Conservation (phyloP, 1,140 invertebrate genomes). For the Tribolium madens region DNA sequence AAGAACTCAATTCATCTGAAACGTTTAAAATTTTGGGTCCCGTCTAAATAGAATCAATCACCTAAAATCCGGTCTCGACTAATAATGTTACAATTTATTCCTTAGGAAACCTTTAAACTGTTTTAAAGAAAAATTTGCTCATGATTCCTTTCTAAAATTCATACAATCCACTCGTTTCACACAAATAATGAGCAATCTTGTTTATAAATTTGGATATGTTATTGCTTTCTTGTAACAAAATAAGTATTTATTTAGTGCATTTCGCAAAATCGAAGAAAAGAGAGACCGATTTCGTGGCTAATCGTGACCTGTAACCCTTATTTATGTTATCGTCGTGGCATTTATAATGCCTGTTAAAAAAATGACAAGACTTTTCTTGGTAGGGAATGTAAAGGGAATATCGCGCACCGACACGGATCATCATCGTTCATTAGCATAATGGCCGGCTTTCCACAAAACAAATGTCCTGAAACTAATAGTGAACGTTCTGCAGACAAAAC, state of each 20-base stretch:
- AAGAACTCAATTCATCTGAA: no score
- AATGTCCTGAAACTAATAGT: constrained; percentile 48
- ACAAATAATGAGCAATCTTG: no score
- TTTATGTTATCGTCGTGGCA: constrained; percentile 33
- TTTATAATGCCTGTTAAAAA: constrained; percentile 46
- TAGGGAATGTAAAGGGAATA: constrained; percentile 52
- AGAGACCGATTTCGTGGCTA: constrained; percentile 28
- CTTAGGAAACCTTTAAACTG: no score
- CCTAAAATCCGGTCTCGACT: no score
- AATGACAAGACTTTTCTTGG: constrained; percentile 45
- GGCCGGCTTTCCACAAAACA: constrained; percentile 50
- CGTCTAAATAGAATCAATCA: no score
- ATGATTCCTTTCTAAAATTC: no score
- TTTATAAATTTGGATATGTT: no score
- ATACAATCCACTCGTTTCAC: no score
- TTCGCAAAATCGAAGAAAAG: constrained; percentile 5
- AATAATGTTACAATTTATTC: no score
- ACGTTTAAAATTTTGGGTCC: no score
- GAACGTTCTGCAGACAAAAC: constrained; percentile 44
- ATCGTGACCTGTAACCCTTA: constrained; percentile 32
- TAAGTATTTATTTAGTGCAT: background rate
- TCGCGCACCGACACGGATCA: constrained; percentile 55
- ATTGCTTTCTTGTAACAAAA: no score
- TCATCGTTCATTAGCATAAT: constrained; percentile 58
- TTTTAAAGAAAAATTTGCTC: no score